These are phyloP conservation scores for Lineus longissimus DNA, from an alignment of 1,140 invertebrate species.

Conservation along the genomic window DNA sequence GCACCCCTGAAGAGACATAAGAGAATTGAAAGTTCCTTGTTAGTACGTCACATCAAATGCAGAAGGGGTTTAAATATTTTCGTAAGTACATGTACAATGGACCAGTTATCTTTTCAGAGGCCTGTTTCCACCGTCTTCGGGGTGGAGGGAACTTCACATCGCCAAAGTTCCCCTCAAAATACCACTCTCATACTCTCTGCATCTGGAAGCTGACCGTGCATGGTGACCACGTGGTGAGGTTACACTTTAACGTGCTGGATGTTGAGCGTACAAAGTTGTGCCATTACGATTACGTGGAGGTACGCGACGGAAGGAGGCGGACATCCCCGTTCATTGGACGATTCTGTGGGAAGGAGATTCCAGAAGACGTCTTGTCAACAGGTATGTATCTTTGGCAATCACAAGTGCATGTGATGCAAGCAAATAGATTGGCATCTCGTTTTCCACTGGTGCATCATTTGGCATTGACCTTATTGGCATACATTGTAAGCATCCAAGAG, in stretches of 20 bases:
- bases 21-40: too few relatives aligned
- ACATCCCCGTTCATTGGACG: slow-evolving; percentile 74
- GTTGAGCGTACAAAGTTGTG: slow-evolving; percentile 91
- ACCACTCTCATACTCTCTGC: background rate
- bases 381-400: slow-evolving; percentile 56
- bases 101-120: slow-evolving; percentile 1
- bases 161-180: background rate
- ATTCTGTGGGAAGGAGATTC: slow-evolving; percentile 86
- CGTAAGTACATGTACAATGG: too few relatives aligned
- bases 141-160: background rate
- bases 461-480: too few relatives aligned
- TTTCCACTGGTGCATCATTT: too few relatives aligned
- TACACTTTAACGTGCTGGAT: slow-evolving; percentile 82
- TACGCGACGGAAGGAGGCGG: slow-evolving; percentile 85
- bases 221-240: background rate
- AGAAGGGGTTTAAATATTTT: too few relatives aligned
- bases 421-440: background rate
- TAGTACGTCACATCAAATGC: too few relatives aligned
- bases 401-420: background rate
- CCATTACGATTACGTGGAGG: slow-evolving; percentile 84
- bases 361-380: slow-evolving; percentile 70
- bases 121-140: background rate
- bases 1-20: too few relatives aligned
- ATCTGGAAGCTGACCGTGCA: background rate
- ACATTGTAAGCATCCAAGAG: too few relatives aligned